These are phyloP conservation scores for Dryoscopus gambensis DNA, from an alignment of 2,113 vertebrate genomes.

Conservation along the genomic window DNA sequence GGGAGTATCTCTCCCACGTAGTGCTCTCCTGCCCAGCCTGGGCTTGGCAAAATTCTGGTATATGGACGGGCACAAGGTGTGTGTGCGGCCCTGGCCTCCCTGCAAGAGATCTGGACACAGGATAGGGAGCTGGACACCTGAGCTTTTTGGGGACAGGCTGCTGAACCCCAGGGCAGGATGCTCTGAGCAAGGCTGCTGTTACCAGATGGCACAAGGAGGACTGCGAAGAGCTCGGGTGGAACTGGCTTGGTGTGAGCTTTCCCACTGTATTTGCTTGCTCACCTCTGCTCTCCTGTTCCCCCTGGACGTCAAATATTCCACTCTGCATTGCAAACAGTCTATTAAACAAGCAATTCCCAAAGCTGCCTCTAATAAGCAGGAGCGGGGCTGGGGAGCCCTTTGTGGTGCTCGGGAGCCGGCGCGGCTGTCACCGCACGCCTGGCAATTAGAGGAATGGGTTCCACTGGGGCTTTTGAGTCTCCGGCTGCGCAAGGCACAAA, in stretches of 20 bases:
- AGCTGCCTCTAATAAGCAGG: not conserved
- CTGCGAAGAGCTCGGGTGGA: not conserved
- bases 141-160: not conserved
- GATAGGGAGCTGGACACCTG: not conserved
- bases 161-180: not conserved
- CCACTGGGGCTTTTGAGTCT: slow-evolving; percentile 5
- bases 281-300: not conserved
- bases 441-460: slow-evolving; percentile 38
- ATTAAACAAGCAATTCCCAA: slow-evolving; percentile 30
- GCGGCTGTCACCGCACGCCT: not conserved
- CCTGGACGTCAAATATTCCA: not conserved
- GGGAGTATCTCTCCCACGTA: not conserved
- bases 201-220: not conserved
- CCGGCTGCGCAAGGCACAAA: not conserved
- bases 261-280: not conserved
- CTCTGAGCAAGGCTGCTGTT: not conserved
- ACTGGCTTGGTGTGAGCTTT: not conserved
- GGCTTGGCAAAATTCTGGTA: not conserved
- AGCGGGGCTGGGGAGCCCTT: slow-evolving; percentile 3
- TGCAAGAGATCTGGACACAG: not conserved
- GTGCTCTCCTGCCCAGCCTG: not conserved
- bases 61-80: not conserved
- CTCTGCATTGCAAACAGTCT: not conserved
- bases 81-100: not conserved
- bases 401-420: not conserved